Base-by-base conservation (phyloP, 2,113 vertebrate genomes). In the Lophura nycthemera region DNA sequence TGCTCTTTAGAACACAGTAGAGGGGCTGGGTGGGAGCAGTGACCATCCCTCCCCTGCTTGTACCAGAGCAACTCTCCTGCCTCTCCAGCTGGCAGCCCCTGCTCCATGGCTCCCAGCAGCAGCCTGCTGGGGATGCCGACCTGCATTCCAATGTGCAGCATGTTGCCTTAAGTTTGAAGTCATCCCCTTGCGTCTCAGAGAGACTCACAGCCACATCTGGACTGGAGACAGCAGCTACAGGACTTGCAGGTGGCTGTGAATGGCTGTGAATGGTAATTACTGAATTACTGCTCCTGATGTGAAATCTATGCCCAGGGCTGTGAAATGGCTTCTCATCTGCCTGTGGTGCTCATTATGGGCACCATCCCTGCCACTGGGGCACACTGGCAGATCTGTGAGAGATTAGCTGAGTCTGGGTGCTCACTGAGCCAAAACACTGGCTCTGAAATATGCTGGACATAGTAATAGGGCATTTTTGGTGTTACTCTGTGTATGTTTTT, bases 261-360 rank as follows among this genome's bases (percentile, higher is more conserved):
- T 54, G 21, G 13, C 64, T n/a, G n/a, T n/a, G n/a, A n/a, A n/a
- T n/a, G n/a, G n/a, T n/a, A n/a, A n/a, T n/a, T n/a, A n/a, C n/a
- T n/a, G n/a, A 72, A 45, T 48, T 82, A 54, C 27, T 36, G 36
- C 17, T 61, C 83, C 42, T 70, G 40, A 24, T 36, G 20, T 47
- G 61, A 66, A 54, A 24, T 4, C 47, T 16, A 63, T 73, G 27
- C 73, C 38, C 48, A 83, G 30, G 24, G 32, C 67, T 80, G 42
- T 56, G 65, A 66, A 65, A 42, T 5, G 48, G 30, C 27, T 84
- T 70, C 60, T 34, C 1, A 0, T 48, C 12, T 17, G 63, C 47
- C 27, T 38, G 60, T 0, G 0, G 47, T 25, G 32, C 61, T 69
- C 0, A 0, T 48, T 18, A 59, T 52, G 29, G 67, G 56, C 72